A percentile compares a stretch with the other conserved stretches of the same genome.
These are phyloP conservation scores for Rhinolophus sinicus DNA, from an alignment of 2,113 vertebrate species.

Conservation along the genomic window DNA sequence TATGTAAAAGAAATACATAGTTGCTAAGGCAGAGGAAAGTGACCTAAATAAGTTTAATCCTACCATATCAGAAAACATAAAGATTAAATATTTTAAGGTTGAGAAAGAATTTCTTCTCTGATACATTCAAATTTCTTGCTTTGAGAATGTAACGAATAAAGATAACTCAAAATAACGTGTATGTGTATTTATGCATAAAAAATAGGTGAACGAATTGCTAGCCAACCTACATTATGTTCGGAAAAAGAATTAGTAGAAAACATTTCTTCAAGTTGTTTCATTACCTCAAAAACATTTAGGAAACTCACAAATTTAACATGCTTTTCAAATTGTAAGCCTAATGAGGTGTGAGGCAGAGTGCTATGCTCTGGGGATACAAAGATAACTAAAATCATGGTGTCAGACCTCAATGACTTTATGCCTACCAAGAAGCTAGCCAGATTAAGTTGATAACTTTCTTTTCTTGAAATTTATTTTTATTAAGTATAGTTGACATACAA, in stretches of 20 bases:
- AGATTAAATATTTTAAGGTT: conserved; percentile 41
- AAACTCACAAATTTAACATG: conserved; percentile 64
- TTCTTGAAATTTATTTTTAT: background rate
- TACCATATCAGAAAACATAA: conserved; percentile 22
- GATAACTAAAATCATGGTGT: background rate
- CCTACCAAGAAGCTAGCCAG: background rate
- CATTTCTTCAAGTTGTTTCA: conserved; percentile 58
- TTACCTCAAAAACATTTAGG: conserved; percentile 58
- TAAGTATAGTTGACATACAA: background rate
- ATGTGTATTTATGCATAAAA: conserved; percentile 74
- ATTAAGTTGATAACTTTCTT: background rate
- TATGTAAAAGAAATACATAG: conserved; percentile 37
- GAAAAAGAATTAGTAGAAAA: conserved; percentile 72
- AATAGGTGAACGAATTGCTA: conserved; percentile 71
- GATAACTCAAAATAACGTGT: conserved; percentile 74
- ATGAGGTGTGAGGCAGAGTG: background rate
- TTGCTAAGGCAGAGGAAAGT: background rate
- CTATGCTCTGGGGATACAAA: background rate
- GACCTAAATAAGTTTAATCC: background rate
- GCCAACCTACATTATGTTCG: conserved; percentile 76
- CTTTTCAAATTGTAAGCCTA: background rate
- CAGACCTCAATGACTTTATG: background rate
- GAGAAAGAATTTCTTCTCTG: conserved; percentile 53
- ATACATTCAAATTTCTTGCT: conserved; percentile 69
- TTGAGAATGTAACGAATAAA: conserved; percentile 73